These are phyloP conservation scores for Brachyrhaphis roseni DNA, from an alignment of 2,797 vertebrate genomes.

Conservation along the genomic window DNA sequence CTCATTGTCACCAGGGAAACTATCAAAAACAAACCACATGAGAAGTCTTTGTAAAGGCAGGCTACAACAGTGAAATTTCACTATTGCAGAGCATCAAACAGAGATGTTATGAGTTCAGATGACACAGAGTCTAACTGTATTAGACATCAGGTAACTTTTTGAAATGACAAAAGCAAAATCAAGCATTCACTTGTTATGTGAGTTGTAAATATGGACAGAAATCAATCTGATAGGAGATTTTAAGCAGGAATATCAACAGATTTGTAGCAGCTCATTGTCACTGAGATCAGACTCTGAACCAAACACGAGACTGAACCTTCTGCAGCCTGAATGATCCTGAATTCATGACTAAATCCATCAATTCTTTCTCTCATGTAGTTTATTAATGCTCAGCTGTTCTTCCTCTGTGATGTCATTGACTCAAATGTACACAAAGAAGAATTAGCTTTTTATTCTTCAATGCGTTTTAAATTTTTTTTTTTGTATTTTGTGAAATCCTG, in stretches of 20 bases:
- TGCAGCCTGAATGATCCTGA: background rate
- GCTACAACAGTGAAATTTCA: background rate
- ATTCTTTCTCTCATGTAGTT: background rate
- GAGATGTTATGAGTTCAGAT: background rate
- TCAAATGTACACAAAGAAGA: background rate
- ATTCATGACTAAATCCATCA: background rate
- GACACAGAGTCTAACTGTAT: background rate
- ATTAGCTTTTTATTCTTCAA: background rate
- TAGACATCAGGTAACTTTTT: background rate
- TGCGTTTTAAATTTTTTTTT: background rate
- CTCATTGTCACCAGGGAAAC: background rate
- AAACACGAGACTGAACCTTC: background rate
- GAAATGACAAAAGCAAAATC: background rate
- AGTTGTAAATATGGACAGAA: background rate
- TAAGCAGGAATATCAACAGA: background rate
- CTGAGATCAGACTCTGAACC: background rate
- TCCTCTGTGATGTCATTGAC: background rate
- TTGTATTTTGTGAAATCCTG: background rate
- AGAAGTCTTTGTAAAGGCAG: background rate
- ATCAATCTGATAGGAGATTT: background rate
- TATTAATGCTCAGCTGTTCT: background rate
- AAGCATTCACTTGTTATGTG: background rate
- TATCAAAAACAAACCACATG: background rate
- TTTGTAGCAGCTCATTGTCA: background rate
- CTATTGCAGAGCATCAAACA: background rate